phyloP scores from a whole-genome alignment of 2,888 invertebrate genomes.

The Rapana venosa region DNA sequence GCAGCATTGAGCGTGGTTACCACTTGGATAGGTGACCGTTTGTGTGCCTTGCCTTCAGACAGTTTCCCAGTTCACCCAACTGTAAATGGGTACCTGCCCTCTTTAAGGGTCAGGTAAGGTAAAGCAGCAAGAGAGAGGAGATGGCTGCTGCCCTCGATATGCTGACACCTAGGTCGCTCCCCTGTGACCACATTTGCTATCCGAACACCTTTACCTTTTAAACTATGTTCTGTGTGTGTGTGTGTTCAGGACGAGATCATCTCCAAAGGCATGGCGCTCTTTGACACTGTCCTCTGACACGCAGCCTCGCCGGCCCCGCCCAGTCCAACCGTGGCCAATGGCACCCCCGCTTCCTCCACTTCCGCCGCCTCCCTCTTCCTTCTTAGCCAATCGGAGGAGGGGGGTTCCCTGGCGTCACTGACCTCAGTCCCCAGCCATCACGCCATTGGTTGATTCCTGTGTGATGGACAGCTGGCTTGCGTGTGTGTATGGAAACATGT shows the following conservation, averaged over 20 bases:
- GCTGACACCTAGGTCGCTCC: too few relatives aligned
- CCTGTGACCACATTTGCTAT: too few relatives aligned
- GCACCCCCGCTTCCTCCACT: conserved; percentile 31
- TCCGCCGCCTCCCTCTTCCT: conserved; percentile 19
- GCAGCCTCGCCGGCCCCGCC: background rate
- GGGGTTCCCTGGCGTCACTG: background rate
- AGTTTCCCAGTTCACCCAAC: too few relatives aligned
- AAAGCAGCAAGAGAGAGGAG: too few relatives aligned
- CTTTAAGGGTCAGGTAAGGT: too few relatives aligned
- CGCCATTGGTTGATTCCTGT: background rate
- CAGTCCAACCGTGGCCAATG: background rate
- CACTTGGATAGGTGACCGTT: too few relatives aligned
- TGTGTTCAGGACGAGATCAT: conserved; percentile 74
- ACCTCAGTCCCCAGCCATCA: background rate
- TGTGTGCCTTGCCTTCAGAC: too few relatives aligned
- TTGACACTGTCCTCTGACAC: conserved; percentile 74
- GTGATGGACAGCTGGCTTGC: background rate
- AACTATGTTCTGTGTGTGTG: background rate
- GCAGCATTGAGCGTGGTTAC: too few relatives aligned
- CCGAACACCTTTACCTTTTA: background rate
- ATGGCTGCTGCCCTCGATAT: too few relatives aligned
- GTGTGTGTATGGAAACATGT: background rate
- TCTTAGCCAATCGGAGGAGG: conserved; percentile 24
- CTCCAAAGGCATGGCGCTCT: conserved; percentile 74
- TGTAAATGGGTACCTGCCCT: too few relatives aligned